phyloP scores from a whole-genome alignment of 1,140 invertebrate species.

The Cotesia chilonis region DNA sequence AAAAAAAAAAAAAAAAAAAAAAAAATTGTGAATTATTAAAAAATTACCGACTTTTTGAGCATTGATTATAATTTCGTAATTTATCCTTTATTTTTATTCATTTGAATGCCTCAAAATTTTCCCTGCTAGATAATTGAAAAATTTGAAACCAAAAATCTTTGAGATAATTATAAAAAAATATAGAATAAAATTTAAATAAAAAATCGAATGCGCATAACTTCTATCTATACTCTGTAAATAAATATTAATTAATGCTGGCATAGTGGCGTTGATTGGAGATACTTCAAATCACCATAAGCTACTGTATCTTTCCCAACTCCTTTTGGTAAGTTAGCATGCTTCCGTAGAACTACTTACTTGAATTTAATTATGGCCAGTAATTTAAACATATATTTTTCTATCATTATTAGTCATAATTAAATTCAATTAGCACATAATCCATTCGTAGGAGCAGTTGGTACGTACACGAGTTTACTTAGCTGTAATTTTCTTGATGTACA shows the following conservation, averaged over 20 bases:
- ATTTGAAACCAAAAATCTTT: too few relatives aligned
- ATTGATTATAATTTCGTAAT: slow-evolving; percentile 3
- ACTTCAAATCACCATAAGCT: slow-evolving; percentile 68
- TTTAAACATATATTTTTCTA: slow-evolving; percentile 23
- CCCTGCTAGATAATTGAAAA: not conserved
- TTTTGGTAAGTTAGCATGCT: slow-evolving; percentile 67
- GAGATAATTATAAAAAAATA: too few relatives aligned
- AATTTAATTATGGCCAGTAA: slow-evolving; percentile 39
- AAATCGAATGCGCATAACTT: slow-evolving; percentile 17
- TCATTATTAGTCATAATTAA: slow-evolving; percentile 43
- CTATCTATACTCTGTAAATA: slow-evolving; percentile 41
- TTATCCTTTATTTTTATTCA: slow-evolving; percentile 14
- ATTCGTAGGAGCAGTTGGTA: slow-evolving; percentile 52
- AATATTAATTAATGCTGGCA: slow-evolving; percentile 58
- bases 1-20: too few relatives aligned
- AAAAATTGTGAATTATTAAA: too few relatives aligned
- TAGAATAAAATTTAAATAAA: too few relatives aligned
- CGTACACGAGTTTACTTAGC: slow-evolving; percentile 42
- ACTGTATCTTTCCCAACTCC: slow-evolving; percentile 69
- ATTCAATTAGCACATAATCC: slow-evolving; percentile 39
- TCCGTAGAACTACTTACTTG: slow-evolving; percentile 30
- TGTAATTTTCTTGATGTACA: slow-evolving; percentile 18
- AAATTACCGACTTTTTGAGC: slow-evolving; percentile 4
- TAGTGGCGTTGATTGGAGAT: slow-evolving; percentile 63
- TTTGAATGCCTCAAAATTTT: slow-evolving; percentile 39